Evolutionary conservation across 1,140 invertebrate species (phyloP), one percentile per base, ranked within the genome.

Genomic region (Polypedilum pembai): DNA sequence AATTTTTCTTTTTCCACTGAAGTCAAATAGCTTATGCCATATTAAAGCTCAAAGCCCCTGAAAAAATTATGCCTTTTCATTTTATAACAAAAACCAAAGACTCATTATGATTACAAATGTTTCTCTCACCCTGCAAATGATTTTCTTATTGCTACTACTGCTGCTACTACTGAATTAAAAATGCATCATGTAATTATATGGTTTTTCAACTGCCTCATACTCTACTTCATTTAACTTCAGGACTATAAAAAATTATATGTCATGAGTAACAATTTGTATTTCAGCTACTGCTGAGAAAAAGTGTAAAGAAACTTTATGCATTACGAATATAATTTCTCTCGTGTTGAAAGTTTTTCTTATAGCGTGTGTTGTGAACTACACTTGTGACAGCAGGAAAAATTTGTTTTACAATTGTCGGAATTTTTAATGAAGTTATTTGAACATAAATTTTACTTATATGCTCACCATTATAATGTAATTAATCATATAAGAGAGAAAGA

Each of bases 101-200:
- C 17, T 69, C 65, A 21, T 69, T 69, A 69, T 18, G 65, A 69
- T 69, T 69, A 69, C 65, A 69, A 69, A 69, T 69, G 65, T 69
- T 69, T 69, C 65, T 69, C 17, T 8, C 20, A 20, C 65, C 17
- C 17, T 21, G 65, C n/a, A 69, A n/a, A 69, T n/a, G 18, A 69
- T 20, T 56, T 56, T 56, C n/a, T 12, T 56, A 4, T 56, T 12
- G 8, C n/a, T 56, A n/a, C n/a, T 12, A 12, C 10, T 56, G 45
- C 45, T 56, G 45, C n/a, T 56, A 33, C 45, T 15, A 12, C 17
- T 10, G 20, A 69, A 69, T 69, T 69, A 69, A 69, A 69, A 69
- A 69, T 69, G 65, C 65, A 69, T 69, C 65, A 18, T 69, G 65
- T 69, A 69, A 69, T 69, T 69, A 69, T 69, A 21, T 56, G 45